phyloP scores from a whole-genome alignment of 2,113 vertebrate species.

The Halcyon senegalensis region DNA sequence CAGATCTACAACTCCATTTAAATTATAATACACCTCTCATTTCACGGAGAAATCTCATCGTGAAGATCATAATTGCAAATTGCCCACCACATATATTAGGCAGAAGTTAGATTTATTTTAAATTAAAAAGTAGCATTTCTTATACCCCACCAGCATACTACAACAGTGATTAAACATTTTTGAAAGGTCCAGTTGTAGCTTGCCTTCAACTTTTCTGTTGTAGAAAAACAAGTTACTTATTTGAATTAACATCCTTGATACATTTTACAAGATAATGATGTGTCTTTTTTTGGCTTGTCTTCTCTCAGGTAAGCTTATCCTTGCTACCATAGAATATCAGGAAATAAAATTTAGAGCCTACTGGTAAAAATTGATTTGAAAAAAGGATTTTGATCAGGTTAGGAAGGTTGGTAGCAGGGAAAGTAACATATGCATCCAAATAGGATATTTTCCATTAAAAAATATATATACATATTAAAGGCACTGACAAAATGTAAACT shows the following conservation, averaged over 20 bases:
- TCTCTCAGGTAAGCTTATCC: neutral
- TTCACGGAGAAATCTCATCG: constrained; percentile 73
- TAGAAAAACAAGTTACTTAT: neutral
- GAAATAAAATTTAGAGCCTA: neutral
- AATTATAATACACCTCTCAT: constrained; percentile 76
- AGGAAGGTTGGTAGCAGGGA: neutral
- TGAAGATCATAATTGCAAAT: constrained; percentile 74
- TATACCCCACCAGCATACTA: constrained; percentile 30
- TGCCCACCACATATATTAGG: constrained; percentile 40
- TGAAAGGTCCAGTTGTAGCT: constrained; percentile 14
- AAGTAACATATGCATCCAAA: neutral
- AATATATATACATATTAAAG: neutral
- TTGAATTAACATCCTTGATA: no score
- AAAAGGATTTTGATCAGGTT: neutral
- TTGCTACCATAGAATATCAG: neutral
- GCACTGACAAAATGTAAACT: neutral
- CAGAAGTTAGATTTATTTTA: constrained; percentile 68
- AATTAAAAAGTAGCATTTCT: constrained; percentile 70
- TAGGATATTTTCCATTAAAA: neutral
- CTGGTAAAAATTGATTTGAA: neutral
- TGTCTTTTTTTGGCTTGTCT: neutral
- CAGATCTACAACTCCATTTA: constrained; percentile 72
- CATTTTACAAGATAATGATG: neutral
- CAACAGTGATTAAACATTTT: constrained; percentile 34
- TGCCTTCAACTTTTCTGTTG: neutral